A percentile compares a stretch with the other conserved stretches of the same genome.
phyloP scores from a whole-genome alignment of 2,113 vertebrate species.

The Camelus bactrianus region DNA sequence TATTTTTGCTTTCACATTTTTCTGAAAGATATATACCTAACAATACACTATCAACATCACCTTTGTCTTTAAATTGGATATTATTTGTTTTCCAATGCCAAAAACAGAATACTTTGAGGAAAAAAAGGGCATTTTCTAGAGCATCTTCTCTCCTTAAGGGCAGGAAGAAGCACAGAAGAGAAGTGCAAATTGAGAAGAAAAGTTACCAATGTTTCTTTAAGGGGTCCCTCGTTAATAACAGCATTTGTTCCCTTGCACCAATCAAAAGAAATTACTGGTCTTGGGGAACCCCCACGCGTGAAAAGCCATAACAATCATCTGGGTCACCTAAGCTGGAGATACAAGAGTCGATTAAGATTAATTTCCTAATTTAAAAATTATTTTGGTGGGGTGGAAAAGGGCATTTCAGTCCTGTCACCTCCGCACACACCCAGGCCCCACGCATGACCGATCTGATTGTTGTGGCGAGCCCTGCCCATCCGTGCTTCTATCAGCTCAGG shows the following conservation, averaged over 20 bases:
- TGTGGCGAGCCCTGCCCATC: slow-evolving; percentile 6
- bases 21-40: background rate
- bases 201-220: background rate
- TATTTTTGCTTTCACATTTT: background rate
- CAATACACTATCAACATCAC: background rate
- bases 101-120: background rate
- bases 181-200: background rate
- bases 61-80: background rate
- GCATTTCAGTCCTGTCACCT: slow-evolving; percentile 80
- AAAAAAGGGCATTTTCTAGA: background rate
- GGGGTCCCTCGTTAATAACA: background rate
- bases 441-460: slow-evolving; percentile 74
- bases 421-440: slow-evolving; percentile 61
- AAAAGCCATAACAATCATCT: slow-evolving; percentile 54
- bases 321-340: slow-evolving; percentile 39
- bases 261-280: slow-evolving; percentile 41
- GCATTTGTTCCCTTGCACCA: background rate
- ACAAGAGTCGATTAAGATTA: slow-evolving; percentile 82
- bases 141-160: background rate
- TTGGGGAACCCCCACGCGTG: background rate
- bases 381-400: slow-evolving; percentile 84
- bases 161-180: background rate
- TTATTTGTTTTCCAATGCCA: background rate
- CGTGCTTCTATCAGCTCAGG: slow-evolving; percentile 17
- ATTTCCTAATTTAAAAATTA: slow-evolving; percentile 85